Base-by-base conservation (phyloP, 2,888 invertebrate species). In the Sinentomon sp. region DNA sequence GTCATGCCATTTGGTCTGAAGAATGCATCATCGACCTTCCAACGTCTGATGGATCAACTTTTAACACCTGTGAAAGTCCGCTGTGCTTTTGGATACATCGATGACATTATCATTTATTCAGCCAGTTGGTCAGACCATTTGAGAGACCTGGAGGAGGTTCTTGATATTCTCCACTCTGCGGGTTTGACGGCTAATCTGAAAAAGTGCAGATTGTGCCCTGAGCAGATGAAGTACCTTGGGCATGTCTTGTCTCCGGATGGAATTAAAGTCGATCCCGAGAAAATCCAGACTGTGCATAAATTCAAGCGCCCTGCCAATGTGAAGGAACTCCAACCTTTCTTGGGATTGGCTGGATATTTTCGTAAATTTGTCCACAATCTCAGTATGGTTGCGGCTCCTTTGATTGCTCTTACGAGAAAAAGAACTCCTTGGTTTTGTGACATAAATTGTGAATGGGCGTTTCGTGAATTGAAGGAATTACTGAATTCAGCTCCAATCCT, bases 151-250 rank as follows among this genome's bases (percentile, higher is more conserved):
- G n/a, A 29, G 28, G 30, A 33, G 10, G 41, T 46, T 3, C 33
- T 40, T 2, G 29, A 37, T 1, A 30, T 38, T 13, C 34, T 47
- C 2, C 28, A 35, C 9, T 27, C 37, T 3, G 44, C 46, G 5
- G 41, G 42, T 17, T 29, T 49, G 4, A 45, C 44, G 1, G 17
- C 50, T 0, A 46, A 45, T 23, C 17, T 41, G 3, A 28, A 18
- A 0, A 52, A 53, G 36, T 49, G 47, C 34, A 27, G 35, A n/a
- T 47, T 49, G 34, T 40, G 43, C 3, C 20, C 37, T n/a, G 36
- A 40, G 3, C 20, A 39, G 13, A 24, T 52, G 5, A 42, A 43
- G 28, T 48, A 47, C 33, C 33, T 53, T 3, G 49, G 50, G 2
- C 48, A 46, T 31, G 17, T 46, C 0, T 44, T 54, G 1, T 45